phyloP scores from a whole-genome alignment of 2,888 invertebrate genomes.

The Erynnis tages region DNA sequence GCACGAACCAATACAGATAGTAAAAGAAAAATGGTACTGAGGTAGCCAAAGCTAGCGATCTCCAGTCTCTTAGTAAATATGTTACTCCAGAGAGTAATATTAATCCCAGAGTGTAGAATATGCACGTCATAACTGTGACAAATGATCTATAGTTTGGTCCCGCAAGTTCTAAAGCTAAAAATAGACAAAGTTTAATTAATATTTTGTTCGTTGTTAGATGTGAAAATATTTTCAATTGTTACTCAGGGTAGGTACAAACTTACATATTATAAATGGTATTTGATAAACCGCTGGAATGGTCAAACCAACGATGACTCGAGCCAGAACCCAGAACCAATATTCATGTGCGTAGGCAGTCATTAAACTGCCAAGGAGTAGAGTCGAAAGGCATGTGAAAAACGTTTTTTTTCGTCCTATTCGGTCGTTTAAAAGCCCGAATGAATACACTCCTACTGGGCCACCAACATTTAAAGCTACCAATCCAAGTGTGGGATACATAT shows the following conservation, averaged over 20 bases:
- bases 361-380: constrained; percentile 90
- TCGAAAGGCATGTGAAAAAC: constrained; percentile 92
- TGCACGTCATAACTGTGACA: constrained; percentile 95
- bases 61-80: constrained; percentile 92
- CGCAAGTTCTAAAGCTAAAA: constrained; percentile 92
- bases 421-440: constrained; percentile 93
- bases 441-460: constrained; percentile 94
- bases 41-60: constrained; percentile 88
- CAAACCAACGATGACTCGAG: constrained; percentile 91
- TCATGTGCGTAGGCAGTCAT: constrained; percentile 89
- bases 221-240: no score
- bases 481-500: constrained; percentile 93
- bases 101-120: constrained; percentile 93
- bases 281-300: constrained; percentile 96
- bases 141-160: constrained; percentile 95
- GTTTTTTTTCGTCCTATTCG: constrained; percentile 92
- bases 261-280: constrained; percentile 97
- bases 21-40: constrained; percentile 93
- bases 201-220: no score
- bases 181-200: no score
- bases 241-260: no score
- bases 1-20: constrained; percentile 91
- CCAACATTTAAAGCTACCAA: constrained; percentile 93
- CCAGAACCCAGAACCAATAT: constrained; percentile 92
- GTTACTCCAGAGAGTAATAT: constrained; percentile 92